A percentile compares a stretch with the other conserved stretches of the same genome.
Conservation (phyloP, 2,113 vertebrate species). For the Puma concolor region DNA sequence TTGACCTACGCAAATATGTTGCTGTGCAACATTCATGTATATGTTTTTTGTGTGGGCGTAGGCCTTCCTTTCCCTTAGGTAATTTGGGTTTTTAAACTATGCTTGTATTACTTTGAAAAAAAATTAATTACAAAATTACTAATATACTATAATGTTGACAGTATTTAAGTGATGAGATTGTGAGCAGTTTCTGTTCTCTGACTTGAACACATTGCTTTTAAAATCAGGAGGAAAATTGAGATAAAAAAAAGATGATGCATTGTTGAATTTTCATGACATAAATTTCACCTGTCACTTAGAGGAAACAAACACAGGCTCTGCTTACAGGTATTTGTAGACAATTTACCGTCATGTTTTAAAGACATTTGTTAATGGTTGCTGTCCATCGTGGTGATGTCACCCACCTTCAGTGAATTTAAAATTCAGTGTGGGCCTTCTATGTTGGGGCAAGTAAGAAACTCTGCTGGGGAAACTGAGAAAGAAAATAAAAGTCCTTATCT, state of each 20-base stretch:
- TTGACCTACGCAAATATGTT: no score
- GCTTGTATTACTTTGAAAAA: neutral
- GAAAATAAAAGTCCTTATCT: neutral
- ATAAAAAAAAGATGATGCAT: neutral
- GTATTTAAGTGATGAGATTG: neutral
- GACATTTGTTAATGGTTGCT: neutral
- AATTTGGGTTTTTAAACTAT: neutral
- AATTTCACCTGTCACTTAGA: neutral
- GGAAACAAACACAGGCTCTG: neutral
- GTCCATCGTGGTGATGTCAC: neutral
- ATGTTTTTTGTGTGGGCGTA: no score
- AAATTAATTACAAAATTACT: neutral
- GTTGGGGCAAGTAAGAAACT: neutral
- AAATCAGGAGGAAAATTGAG: neutral
- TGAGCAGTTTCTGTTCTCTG: neutral
- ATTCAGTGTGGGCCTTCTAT: neutral
- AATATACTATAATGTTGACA: neutral
- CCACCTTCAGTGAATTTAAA: neutral
- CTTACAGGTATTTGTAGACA: neutral
- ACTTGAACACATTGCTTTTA: neutral
- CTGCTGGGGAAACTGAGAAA: neutral
- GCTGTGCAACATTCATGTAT: no score
- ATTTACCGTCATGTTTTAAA: neutral
- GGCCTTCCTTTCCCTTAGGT: neutral
- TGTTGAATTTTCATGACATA: neutral